Base-by-base conservation (phyloP, 2,113 vertebrate genomes). In the Semicossyphus pulcher region DNA sequence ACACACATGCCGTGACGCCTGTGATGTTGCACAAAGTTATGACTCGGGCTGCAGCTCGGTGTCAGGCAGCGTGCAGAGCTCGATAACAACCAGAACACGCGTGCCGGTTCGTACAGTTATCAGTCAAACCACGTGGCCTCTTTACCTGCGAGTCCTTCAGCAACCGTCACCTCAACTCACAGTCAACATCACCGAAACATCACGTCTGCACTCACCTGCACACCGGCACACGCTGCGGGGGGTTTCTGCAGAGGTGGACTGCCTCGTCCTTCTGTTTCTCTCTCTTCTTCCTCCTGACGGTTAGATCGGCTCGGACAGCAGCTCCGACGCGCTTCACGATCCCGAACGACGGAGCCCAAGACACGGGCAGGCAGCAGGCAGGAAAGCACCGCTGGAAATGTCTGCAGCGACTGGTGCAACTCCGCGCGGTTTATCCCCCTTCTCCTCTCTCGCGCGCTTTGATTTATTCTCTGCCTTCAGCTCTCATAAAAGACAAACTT, bases 161-260 rank as follows among this genome's bases (percentile, higher is more conserved):
- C 29, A 45, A 18, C 10, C 65, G 29, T 52, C 79, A 54, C 48
- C 52, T 58, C 41, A 64, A 54, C 47, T 72, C 31, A 18, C 52
- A 57, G 18, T 11, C 53, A 48, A 25, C 59, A 71, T 47, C 72
- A 26, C 64, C 10, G 26, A 6, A 44, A 12, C 60, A 39, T 8
- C 60, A 64, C 37, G 37, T 15, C 18, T 11, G n/a, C 44, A 80
- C 88, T 88, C 85, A 90, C 88, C 88, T 88, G 44, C 65, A 48
- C 68, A 37, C 52, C 73, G 1, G 76, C 37, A 15, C 31, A 20
- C 31, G 11, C 63, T 1, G 65, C 56, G 10, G 41, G 37, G 39
- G 28, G 11, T 11, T 11, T 48, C 28, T 52, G 73, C 7, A 44
- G 31, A 32, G 44, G 52, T 21, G 11, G 42, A 10, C 21, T 16